These are phyloP conservation scores for Tangara arthus DNA, from an alignment of 2,797 vertebrate genomes.

Conservation along the genomic window DNA sequence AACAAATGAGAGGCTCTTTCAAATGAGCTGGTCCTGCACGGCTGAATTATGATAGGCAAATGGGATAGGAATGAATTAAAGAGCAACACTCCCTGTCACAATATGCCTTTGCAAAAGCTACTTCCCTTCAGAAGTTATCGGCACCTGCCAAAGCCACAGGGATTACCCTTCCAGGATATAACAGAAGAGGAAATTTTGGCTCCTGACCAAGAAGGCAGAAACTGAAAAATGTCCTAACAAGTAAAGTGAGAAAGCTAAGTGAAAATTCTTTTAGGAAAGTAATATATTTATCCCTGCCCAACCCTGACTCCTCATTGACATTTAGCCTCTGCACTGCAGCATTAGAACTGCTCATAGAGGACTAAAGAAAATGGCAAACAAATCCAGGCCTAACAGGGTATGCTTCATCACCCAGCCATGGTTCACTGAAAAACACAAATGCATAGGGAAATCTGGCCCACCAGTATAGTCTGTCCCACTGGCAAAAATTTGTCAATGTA, in stretches of 20 bases:
- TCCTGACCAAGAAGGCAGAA: slow-evolving; percentile 4
- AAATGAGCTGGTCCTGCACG: slow-evolving; percentile 16
- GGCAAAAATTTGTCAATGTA: neutral
- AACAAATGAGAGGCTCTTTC: slow-evolving; percentile 36
- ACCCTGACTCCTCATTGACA: neutral
- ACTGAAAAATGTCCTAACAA: slow-evolving; percentile 42
- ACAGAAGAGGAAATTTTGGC: neutral
- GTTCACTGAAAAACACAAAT: neutral
- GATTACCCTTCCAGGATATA: slow-evolving; percentile 18
- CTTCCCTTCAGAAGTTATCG: slow-evolving; percentile 14
- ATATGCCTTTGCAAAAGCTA: neutral
- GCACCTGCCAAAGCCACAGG: slow-evolving; percentile 18
- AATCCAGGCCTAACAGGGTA: neutral
- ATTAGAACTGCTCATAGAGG: neutral
- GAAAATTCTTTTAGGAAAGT: slow-evolving; percentile 50
- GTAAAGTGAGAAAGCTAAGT: slow-evolving; percentile 22
- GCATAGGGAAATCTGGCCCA: neutral
- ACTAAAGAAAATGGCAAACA: neutral
- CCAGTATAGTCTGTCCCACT: neutral
- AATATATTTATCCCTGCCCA: slow-evolving; percentile 19
- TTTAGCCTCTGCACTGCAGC: neutral
- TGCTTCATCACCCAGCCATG: neutral
- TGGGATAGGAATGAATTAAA: slow-evolving; percentile 24
- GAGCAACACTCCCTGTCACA: neutral
- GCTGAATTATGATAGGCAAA: slow-evolving; percentile 35